Evolutionary conservation across 2,797 vertebrate species (phyloP).

Genomic region (Phoxinus dragarum): DNA sequence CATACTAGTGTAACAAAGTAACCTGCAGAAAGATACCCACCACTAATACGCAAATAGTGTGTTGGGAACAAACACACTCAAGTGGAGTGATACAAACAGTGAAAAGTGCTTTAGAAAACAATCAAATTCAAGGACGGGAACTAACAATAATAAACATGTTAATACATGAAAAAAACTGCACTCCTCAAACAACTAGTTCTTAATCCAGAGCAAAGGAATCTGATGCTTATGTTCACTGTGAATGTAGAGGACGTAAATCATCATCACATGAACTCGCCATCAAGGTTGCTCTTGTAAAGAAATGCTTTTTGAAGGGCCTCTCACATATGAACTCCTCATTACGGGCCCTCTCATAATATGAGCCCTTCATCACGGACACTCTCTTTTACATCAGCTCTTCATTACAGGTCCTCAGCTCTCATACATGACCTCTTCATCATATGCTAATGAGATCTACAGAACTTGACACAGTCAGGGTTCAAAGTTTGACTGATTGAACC

Average conservation of each 20-base stretch:
- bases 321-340: constrained; percentile 25
- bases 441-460: constrained; percentile 11
- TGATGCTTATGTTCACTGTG: neutral
- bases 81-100: neutral
- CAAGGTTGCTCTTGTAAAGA: constrained; percentile 16
- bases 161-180: neutral
- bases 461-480: neutral
- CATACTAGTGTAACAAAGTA: neutral
- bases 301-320: neutral
- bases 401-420: constrained; percentile 14
- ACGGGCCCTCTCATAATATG: neutral
- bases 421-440: constrained; percentile 16
- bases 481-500: neutral
- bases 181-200: neutral
- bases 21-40: neutral
- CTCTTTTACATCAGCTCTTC: constrained; percentile 14
- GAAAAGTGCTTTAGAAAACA: neutral
- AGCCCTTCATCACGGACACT: constrained; percentile 9
- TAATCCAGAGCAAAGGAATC: neutral
- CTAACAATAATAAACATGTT: neutral
- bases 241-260: neutral
- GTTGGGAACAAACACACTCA: neutral
- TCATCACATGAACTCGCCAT: neutral
- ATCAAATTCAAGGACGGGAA: neutral
- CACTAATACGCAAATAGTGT: neutral